Evolutionary conservation across 1,140 invertebrate species (phyloP).

Genomic region (Drusus annulatus): DNA sequence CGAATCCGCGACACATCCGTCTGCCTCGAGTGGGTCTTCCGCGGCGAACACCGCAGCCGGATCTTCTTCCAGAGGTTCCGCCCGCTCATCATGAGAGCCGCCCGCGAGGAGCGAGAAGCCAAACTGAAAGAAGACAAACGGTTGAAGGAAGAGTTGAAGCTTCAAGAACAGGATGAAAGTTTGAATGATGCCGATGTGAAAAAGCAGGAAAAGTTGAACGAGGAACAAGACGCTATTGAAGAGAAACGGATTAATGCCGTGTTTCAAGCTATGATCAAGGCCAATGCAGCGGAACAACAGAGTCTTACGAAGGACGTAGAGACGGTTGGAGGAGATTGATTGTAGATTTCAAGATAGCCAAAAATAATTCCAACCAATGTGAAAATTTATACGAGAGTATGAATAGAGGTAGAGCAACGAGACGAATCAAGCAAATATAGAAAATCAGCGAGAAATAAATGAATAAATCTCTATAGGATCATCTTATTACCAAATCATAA

Average conservation of each 20-base stretch:
- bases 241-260: too few relatives aligned
- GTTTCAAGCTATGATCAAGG: not conserved
- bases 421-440: too few relatives aligned
- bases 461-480: too few relatives aligned
- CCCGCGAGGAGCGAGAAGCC: conserved; percentile 63
- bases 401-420: too few relatives aligned
- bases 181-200: not conserved
- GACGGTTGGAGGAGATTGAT: not conserved
- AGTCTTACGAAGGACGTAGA: not conserved
- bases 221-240: too few relatives aligned
- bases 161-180: not conserved
- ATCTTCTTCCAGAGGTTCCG: conserved; percentile 69
- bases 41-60: conserved; percentile 65
- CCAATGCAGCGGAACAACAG: not conserved
- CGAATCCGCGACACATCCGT: conserved; percentile 68
- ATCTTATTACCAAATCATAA: too few relatives aligned
- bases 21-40: conserved; percentile 69
- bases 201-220: too few relatives aligned
- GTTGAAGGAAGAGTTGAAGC: not conserved
- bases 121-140: conserved; percentile 61
- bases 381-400: too few relatives aligned
- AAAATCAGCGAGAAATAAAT: too few relatives aligned
- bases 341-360: too few relatives aligned
- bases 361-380: too few relatives aligned
- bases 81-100: conserved; percentile 69